Base-by-base conservation (phyloP, 2,888 invertebrate genomes). In the Idaea straminata region DNA sequence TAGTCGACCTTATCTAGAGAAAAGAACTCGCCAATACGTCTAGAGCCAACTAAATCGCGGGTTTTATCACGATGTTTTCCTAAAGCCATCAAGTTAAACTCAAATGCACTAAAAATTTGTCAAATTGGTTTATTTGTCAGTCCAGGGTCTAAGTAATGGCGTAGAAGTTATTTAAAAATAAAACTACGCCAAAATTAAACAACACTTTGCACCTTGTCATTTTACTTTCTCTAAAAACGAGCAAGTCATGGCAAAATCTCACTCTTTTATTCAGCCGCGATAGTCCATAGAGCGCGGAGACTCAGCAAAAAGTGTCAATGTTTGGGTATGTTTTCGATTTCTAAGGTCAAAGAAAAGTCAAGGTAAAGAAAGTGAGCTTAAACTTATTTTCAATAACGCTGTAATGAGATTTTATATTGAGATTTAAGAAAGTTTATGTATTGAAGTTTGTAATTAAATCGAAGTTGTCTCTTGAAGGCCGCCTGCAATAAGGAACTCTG, bases 301-400 rank as follows among this genome's bases (percentile, higher is more conserved):
- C 6, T 47, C 47, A 47, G 59, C 16, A 59, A 59, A 59, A 25
- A 59, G 59, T 59, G 13, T 25, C 59, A 59, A 59, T 16, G 47
- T 25, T 36, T 34, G 47, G 38, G 16, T 63, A 59, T 38, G 59
- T 60, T 62, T 69, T 69, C 70, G 67, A 61, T 74, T 72, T 74
- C 73, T 73, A 73, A 73, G 74, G 70, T 74, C 66, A 69, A 47
- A 47, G 47, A 47, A 47, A 47, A 47, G 47, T 10, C 13, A 13
- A 4, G 13, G 47, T 47, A 10, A 47, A 47, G 47, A 47, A 47
- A 47, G 47, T 47, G 47, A 47, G 47, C 13, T 47, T 47, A 7
- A 10, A 10, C 10, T 47, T 47, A 13, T 47, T 47, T 47, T 47
- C 13, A 47, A 13, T 47, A 47, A 47, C 47, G 47, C 47, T 47